Evolutionary conservation across 1,140 invertebrate species (phyloP).

Genomic region (Drosophila pallidifrons): DNA sequence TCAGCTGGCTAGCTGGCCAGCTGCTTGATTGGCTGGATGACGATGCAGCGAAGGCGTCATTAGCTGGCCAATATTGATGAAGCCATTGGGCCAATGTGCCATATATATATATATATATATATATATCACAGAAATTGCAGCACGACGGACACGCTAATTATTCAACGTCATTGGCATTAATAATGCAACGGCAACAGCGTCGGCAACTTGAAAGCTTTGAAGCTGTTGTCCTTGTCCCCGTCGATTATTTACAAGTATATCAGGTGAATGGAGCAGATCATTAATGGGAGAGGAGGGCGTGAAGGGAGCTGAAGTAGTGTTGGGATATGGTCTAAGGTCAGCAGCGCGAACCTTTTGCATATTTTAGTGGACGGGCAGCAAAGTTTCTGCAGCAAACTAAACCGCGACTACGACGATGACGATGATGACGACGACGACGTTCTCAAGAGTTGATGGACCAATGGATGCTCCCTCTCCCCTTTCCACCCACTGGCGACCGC

Average conservation of each 20-base stretch:
- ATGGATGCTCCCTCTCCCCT: not conserved
- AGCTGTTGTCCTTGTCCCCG: slow-evolving; percentile 27
- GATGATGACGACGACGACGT: not conserved
- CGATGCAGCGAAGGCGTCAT: slow-evolving; percentile 55
- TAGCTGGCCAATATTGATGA: slow-evolving; percentile 75
- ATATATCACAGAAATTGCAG: slow-evolving; percentile 67
- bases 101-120: slow-evolving; percentile 35
- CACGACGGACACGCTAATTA: slow-evolving; percentile 64
- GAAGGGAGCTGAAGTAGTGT: slow-evolving; percentile 1
- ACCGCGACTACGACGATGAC: not conserved
- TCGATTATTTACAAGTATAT: slow-evolving; percentile 45
- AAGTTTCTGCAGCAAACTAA: slow-evolving; percentile 47
- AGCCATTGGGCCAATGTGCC: slow-evolving; percentile 50
- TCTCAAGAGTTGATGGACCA: slow-evolving; percentile 21
- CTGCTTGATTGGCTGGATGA: slow-evolving; percentile 12
- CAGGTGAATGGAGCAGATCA: slow-evolving; percentile 46
- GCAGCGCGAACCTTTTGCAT: slow-evolving; percentile 54
- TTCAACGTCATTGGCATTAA: slow-evolving; percentile 82
- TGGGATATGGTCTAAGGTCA: slow-evolving; percentile 30
- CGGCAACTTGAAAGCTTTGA: slow-evolving; percentile 25
- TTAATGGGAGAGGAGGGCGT: slow-evolving; percentile 38
- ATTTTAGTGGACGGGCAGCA: slow-evolving; percentile 54
- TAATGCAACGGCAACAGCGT: slow-evolving; percentile 53
- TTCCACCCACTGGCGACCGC: slow-evolving; percentile 15
- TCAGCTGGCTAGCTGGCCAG: not conserved